phyloP scores from a whole-genome alignment of 2,113 vertebrate species.

The Cyanoramphus novaezelandiae region DNA sequence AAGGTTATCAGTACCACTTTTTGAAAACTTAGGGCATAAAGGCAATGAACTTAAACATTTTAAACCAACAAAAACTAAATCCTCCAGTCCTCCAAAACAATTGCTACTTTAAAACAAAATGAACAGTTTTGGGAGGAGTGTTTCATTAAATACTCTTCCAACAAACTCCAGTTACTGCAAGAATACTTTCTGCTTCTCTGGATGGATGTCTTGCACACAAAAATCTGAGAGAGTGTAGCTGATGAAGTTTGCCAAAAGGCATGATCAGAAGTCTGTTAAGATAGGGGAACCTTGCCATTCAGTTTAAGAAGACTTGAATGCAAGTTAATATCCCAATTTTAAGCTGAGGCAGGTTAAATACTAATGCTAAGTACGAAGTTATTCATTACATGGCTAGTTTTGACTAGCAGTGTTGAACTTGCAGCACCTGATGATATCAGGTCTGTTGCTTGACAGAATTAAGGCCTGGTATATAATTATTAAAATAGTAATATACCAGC shows the following conservation, averaged over 20 bases:
- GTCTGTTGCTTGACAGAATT: not conserved
- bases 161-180: not conserved
- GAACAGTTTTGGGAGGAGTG: not conserved
- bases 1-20: not conserved
- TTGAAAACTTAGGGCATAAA: not conserved
- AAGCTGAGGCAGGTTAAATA: not conserved
- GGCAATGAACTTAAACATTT: not conserved
- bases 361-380: not conserved
- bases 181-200: not conserved
- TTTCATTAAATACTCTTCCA: not conserved
- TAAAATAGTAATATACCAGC: not conserved
- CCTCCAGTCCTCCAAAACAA: not conserved
- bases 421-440: accelerated
- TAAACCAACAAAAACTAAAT: not conserved
- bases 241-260: not conserved
- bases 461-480: not conserved
- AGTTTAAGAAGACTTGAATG: not conserved
- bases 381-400: not conserved
- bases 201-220: not conserved
- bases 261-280: not conserved
- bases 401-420: not conserved
- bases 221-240: not conserved
- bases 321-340: not conserved
- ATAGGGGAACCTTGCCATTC: not conserved
- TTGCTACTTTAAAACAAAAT: not conserved